phyloP scores from a whole-genome alignment of 92 coral and sea anemone genomes.

The Porites evermanni region DNA sequence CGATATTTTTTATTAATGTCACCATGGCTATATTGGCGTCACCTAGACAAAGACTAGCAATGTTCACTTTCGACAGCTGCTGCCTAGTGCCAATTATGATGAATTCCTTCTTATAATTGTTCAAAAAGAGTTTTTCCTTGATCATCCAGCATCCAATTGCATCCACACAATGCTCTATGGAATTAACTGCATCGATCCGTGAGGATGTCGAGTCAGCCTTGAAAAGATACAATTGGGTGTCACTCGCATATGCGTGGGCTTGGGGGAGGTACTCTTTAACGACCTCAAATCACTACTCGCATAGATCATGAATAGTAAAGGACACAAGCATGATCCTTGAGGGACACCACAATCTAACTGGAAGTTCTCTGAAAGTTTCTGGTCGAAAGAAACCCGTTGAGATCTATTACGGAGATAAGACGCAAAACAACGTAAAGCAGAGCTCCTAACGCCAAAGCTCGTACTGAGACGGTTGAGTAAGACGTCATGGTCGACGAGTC shows the following conservation, averaged over 20 bases:
- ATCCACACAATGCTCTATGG: slow-evolving; percentile 7
- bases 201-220: slow-evolving; percentile 14
- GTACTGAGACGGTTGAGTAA: too few relatives aligned
- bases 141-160: slow-evolving; percentile 12
- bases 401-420: slow-evolving; percentile 1
- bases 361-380: neutral
- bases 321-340: slow-evolving; percentile 54
- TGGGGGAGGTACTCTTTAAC: slow-evolving; percentile 4
- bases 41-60: neutral
- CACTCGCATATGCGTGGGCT: slow-evolving; percentile 3
- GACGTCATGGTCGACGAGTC: too few relatives aligned
- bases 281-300: slow-evolving; percentile 38
- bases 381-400: neutral
- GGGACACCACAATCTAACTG: slow-evolving; percentile 34
- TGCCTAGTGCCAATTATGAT: too few relatives aligned
- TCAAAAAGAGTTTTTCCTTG: slow-evolving; percentile 17
- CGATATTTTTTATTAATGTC: neutral
- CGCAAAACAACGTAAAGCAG: neutral
- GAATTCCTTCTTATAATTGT: neutral
- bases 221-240: slow-evolving; percentile 21
- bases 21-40: neutral
- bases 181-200: slow-evolving; percentile 3
- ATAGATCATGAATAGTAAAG: slow-evolving; percentile 41
- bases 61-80: neutral
- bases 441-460: neutral